Evolutionary conservation across 2,797 vertebrate species (phyloP), one percentile per base, ranked within the genome.

Genomic region (Buphagus erythrorhynchus): DNA sequence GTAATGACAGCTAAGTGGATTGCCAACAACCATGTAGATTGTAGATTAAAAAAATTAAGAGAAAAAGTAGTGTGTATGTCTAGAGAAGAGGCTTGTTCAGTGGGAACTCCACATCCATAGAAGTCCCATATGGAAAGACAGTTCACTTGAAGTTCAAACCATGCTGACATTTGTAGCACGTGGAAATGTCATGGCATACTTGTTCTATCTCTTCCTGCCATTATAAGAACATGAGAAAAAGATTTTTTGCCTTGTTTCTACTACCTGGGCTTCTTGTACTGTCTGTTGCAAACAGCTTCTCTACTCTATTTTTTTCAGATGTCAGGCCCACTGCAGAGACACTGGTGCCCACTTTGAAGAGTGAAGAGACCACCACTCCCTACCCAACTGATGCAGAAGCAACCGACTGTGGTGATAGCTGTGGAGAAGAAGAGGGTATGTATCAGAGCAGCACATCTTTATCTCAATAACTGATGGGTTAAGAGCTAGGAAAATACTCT

Each of bases 261-360:
- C 52, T 88, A 28, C 58, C 5, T 93, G 46, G 28, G 14, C 29
- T 93, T 84, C 76, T 77, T 55, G 16, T 67, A 46, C 33, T 71
- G 20, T 58, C 40, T 87, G 8, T 58, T 75, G 63, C 57, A 74
- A 88, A 82, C 59, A 61, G 20, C 65, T 78, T 29, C 38, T 71
- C 83, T 52, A 8, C 58, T 90, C 40, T 7, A 10, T 87, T 72
- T 67, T 83, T 63, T 94, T 76, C 96, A 99, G 99, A 99, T 93
- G 98, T 98, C n/a, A 99, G 98, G 81, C 99, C 99, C 76, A 97
- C 99, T 28, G 98, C 98, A 31, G 98, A 99, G 97, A 99, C 99
- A 0, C 94, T 98, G 55, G 98, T 98, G 55, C 99, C 99, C 51
- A 99, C 99, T 2, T 36, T 98, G 86, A 98, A 98, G 88, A 98